Percentiles rank a stretch among this genome's conserved stretches.
Evolutionary conservation across 2,888 invertebrate genomes (phyloP).

Genomic region (Habrosyne pyritoides): DNA sequence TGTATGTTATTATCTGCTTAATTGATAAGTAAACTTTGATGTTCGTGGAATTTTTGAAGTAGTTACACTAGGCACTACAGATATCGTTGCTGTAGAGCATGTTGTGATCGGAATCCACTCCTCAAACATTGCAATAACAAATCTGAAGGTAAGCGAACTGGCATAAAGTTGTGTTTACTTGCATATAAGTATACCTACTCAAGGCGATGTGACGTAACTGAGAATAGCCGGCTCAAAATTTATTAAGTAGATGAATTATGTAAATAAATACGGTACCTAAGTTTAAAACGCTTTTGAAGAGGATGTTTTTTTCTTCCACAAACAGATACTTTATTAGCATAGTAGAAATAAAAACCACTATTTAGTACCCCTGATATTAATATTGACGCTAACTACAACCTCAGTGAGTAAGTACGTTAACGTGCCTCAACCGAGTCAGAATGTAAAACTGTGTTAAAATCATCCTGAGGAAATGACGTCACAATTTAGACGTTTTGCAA

Average conservation of each 20-base stretch:
- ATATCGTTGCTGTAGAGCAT: background rate
- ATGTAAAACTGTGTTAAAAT: background rate
- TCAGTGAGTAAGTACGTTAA: background rate
- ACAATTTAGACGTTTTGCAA: background rate
- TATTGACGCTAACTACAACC: background rate
- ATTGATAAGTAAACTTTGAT: background rate
- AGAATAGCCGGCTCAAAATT: no score
- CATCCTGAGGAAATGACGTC: background rate
- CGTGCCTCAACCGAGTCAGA: background rate
- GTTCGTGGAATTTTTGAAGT: background rate
- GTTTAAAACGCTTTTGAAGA: no score
- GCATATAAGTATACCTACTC: background rate
- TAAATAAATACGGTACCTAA: no score
- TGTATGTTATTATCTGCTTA: background rate
- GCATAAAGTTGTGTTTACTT: background rate
- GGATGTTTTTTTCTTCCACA: no score
- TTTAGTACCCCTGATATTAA: background rate
- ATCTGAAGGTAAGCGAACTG: background rate
- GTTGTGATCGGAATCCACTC: background rate
- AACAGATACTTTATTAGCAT: no score
- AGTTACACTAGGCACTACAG: background rate
- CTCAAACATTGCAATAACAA: conserved; percentile 1
- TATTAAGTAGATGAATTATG: no score
- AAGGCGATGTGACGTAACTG: background rate
- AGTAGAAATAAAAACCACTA: no score